phyloP scores from a whole-genome alignment of 2,888 invertebrate genomes.

The Papilio elwesi region DNA sequence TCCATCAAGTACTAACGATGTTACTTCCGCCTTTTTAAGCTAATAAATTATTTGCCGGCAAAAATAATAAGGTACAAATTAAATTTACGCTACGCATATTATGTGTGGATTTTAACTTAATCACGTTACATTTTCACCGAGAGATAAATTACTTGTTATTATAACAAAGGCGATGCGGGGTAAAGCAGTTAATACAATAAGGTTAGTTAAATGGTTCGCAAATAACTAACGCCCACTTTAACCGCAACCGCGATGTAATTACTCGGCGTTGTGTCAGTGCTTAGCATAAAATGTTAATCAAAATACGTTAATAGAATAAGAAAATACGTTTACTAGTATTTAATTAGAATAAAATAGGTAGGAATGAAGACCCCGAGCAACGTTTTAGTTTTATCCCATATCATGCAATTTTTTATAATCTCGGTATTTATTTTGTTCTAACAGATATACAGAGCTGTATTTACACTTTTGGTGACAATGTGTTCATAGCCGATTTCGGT shows the following conservation, averaged over 20 bases:
- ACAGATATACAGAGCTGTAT: no score
- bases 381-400: no score
- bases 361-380: no score
- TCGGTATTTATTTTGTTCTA: no score
- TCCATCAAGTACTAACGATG: no score
- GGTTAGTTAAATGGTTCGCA: constrained; percentile 13
- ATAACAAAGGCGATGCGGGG: constrained; percentile 15
- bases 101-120: background rate
- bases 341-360: no score
- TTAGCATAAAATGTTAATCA: background rate
- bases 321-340: background rate
- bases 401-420: no score
- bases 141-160: constrained; percentile 9
- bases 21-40: no score
- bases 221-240: constrained; percentile 15
- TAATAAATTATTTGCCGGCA: no score
- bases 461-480: no score
- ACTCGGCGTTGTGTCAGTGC: constrained; percentile 1
- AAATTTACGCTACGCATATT: background rate
- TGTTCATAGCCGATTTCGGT: no score
- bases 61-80: background rate
- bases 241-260: constrained; percentile 14
- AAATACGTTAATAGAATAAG: background rate
- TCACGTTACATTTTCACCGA: constrained; percentile 5
- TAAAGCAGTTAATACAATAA: constrained; percentile 17